These are phyloP conservation scores for Aphis gossypii DNA, from an alignment of 1,140 invertebrate genomes.

Conservation along the genomic window DNA sequence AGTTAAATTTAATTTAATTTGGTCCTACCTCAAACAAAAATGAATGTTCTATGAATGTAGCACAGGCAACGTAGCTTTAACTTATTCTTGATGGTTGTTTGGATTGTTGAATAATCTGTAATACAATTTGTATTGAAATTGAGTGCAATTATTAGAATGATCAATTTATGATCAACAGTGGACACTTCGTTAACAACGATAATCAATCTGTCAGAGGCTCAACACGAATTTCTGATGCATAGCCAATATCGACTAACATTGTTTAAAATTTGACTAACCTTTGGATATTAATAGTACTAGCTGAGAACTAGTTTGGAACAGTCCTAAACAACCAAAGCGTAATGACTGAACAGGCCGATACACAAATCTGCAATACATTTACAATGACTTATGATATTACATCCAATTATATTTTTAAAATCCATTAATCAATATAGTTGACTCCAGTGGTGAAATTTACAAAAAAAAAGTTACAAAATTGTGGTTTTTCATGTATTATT, in stretches of 20 bases:
- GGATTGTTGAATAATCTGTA: slow-evolving; percentile 53
- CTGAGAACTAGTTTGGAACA: slow-evolving; percentile 48
- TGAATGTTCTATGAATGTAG: slow-evolving; percentile 41
- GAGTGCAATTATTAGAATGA: slow-evolving; percentile 15
- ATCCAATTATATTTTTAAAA: not conserved
- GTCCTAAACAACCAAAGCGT: slow-evolving; percentile 39
- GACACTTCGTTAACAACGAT: slow-evolving; percentile 49
- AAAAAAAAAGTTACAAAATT: not conserved
- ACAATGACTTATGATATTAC: slow-evolving; percentile 39
- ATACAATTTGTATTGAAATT: slow-evolving; percentile 53
- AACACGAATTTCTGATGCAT: slow-evolving; percentile 36
- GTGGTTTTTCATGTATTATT: not conserved
- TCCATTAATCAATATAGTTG: slow-evolving; percentile 26
- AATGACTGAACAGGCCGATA: slow-evolving; percentile 31
- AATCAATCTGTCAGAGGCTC: slow-evolving; percentile 51
- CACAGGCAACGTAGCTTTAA: slow-evolving; percentile 43
- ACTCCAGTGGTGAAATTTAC: not conserved
- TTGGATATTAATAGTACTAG: slow-evolving; percentile 39
- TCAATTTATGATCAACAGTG: slow-evolving; percentile 44
- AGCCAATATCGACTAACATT: slow-evolving; percentile 15
- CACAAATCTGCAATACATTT: slow-evolving; percentile 57
- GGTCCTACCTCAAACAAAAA: slow-evolving; percentile 54
- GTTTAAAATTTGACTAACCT: slow-evolving; percentile 54
- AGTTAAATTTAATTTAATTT: slow-evolving; percentile 42
- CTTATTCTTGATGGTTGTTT: slow-evolving; percentile 42